These are phyloP conservation scores for Epinotia ramella DNA, from an alignment of 2,888 invertebrate genomes.

Conservation along the genomic window DNA sequence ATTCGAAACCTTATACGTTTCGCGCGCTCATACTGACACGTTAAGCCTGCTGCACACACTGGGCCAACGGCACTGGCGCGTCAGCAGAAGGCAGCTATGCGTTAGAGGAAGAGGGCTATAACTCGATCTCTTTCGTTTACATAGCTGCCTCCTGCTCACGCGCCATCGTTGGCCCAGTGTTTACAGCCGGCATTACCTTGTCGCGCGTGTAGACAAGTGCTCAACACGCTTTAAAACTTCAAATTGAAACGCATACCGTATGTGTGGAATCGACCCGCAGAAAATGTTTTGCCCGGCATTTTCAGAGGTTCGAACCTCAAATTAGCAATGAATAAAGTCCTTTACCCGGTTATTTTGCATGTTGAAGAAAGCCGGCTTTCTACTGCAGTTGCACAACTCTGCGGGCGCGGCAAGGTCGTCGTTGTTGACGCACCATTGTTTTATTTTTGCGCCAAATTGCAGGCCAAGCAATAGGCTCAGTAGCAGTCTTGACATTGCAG, in stretches of 20 bases:
- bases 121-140: no score
- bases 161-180: no score
- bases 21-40: no score
- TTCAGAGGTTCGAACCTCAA: conserved; percentile 10
- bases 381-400: conserved; percentile 58
- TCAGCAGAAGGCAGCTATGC: no score
- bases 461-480: conserved; percentile 43
- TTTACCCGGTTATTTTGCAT: conserved; percentile 48
- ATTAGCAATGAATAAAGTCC: conserved; percentile 51
- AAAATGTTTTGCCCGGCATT: not conserved
- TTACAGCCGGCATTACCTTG: no score
- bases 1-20: not conserved
- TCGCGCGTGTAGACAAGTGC: not conserved
- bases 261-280: not conserved
- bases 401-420: conserved; percentile 62
- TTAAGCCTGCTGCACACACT: no score
- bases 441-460: conserved; percentile 55
- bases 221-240: not conserved
- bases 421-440: conserved; percentile 66
- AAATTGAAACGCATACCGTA: not conserved
- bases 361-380: conserved; percentile 73
- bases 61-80: no score
- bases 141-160: no score
- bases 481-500: conserved; percentile 54
- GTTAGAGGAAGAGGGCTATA: no score